Conservation (phyloP, 35 echinoderm and acorn worm genomes). For the Acanthaster planci region DNA sequence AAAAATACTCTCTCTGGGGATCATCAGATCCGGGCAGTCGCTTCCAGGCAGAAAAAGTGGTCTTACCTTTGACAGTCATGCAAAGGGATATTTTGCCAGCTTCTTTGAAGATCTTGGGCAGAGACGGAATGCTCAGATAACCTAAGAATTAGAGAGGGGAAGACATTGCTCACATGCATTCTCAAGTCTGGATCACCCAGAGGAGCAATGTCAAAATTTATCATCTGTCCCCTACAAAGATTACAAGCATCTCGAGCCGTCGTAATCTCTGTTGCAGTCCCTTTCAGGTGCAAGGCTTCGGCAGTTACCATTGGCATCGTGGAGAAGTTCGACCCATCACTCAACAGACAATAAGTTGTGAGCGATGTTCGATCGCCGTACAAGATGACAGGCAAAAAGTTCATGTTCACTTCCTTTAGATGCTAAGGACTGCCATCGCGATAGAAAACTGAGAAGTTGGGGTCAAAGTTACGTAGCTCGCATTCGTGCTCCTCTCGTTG, state of each 20-base stretch:
- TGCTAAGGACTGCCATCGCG: background rate
- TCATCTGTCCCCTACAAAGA: background rate
- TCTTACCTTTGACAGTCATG: too few species aligned
- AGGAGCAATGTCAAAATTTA: background rate
- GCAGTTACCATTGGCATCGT: background rate
- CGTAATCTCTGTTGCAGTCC: background rate
- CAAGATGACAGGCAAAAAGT: background rate
- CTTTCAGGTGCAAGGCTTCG: background rate
- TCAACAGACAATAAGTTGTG: background rate
- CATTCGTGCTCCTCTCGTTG: background rate
- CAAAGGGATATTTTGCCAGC: background rate
- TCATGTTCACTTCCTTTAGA: background rate
- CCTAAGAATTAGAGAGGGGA: too few species aligned
- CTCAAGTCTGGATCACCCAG: background rate
- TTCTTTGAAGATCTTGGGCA: background rate
- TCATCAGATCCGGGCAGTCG: background rate
- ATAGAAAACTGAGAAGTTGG: background rate
- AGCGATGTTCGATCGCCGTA: background rate
- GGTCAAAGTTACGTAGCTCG: background rate
- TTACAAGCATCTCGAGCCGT: background rate
- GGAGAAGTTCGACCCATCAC: background rate
- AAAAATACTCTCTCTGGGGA: background rate
- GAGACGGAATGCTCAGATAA: background rate
- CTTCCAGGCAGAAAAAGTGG: background rate
- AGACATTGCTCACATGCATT: background rate